phyloP scores from a whole-genome alignment of 2,797 vertebrate genomes.

The Pantherophis vulpinus region DNA sequence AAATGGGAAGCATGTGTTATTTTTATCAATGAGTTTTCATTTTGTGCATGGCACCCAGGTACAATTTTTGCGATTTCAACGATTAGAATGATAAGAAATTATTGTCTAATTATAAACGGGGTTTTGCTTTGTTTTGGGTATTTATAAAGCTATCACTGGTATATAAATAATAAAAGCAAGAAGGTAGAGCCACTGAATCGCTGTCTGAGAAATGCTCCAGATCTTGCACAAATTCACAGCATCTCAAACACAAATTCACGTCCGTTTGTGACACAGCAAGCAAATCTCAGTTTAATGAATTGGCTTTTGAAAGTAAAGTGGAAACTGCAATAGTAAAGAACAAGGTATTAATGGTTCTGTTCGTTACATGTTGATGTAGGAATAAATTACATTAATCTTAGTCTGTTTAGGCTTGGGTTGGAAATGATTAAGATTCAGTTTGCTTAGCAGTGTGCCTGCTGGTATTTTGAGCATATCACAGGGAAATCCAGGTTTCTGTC shows the following conservation, averaged over 20 bases:
- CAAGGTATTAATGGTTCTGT: not conserved
- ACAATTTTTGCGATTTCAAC: not conserved
- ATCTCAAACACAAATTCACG: not conserved
- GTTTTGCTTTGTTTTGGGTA: constrained; percentile 24
- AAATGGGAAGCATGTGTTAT: not conserved
- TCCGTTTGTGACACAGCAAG: not conserved
- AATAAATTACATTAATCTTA: not conserved
- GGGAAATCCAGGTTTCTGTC: not conserved
- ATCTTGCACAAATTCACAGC: constrained; percentile 7
- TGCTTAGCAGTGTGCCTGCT: not conserved
- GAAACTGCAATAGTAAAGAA: not conserved
- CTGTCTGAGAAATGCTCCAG: not conserved
- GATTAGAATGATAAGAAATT: constrained; percentile 6
- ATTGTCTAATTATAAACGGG: constrained; percentile 34
- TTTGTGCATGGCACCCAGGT: not conserved
- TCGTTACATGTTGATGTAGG: too few species aligned
- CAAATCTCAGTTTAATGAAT: not conserved
- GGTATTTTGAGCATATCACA: not conserved
- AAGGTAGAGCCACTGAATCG: constrained; percentile 12
- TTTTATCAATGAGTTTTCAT: not conserved
- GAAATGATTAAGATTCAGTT: too few species aligned
- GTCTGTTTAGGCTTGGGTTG: not conserved
- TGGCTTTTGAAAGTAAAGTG: not conserved
- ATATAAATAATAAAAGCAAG: not conserved
- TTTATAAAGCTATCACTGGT: not conserved